Base-by-base conservation (phyloP, 2,888 invertebrate genomes). In the Thyatira batis region DNA sequence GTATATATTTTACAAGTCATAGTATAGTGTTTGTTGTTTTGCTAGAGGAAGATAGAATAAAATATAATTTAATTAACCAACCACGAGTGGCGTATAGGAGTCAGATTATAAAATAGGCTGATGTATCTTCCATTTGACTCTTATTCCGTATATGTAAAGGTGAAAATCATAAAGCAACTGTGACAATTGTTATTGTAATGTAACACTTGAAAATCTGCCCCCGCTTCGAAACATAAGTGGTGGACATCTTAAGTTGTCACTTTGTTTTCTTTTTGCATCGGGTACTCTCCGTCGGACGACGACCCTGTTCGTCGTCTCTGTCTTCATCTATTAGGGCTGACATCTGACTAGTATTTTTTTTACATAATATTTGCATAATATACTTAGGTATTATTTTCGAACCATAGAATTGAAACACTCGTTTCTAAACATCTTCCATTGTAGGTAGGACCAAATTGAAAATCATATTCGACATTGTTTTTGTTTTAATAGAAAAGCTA, bases 221-320 rank as follows among this genome's bases (percentile, higher is more conserved):
- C 39, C 17, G 17, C 39, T 39, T 39, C 17, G 69, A 67, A 61
- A 70, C 68, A 71, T 61, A 76, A 83, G 78, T 78, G 71, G 73
- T 78, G 86, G 86, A 87, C 85, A 84, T 87, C 87, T 89, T 85
- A 80, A 84, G 80, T 84, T 88, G 88, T 88, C 85, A 86, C 84
- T 82, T 82, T 86, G 82, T 88, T 89, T 87, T 90, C 84, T 88
- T 89, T 88, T 85, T 83, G 85, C 83, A 80, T 78, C 78, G 77
- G 78, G 65, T 68, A 67, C 79, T 78, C 84, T 86, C 71, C 65
- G 57, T 52, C 82, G 91, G 85, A 61, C 89, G 80, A 82, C 82
- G 90, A 90, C 89, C 88, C 78, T 56, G 61, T 70, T 72, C 69
- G 67, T 71, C 56, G 61, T 70, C 72, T 69, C 69, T 71, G 68